phyloP scores from a whole-genome alignment of 2,888 invertebrate genomes.

The Taenaris catops region DNA sequence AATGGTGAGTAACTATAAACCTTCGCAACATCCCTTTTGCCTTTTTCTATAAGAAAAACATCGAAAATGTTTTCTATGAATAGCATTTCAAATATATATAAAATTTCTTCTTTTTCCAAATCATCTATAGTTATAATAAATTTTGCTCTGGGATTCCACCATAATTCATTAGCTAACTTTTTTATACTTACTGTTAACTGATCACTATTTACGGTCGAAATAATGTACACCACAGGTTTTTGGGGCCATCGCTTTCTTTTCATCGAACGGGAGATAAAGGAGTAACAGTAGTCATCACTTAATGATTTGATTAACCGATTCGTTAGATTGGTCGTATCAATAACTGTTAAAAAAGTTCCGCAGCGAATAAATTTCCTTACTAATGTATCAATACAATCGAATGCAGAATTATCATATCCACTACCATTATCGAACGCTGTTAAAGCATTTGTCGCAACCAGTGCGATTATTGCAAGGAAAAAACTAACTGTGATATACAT shows the following conservation, averaged over 20 bases:
- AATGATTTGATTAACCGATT: slow-evolving; percentile 26
- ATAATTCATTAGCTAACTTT: slow-evolving; percentile 31
- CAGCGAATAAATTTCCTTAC: slow-evolving; percentile 10
- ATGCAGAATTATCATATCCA: not conserved
- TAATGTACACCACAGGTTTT: slow-evolving; percentile 37
- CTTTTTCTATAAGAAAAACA: slow-evolving; percentile 33
- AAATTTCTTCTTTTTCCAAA: slow-evolving; percentile 25
- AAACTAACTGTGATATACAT: not conserved
- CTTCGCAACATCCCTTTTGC: slow-evolving; percentile 17
- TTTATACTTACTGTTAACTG: slow-evolving; percentile 31
- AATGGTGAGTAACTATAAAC: slow-evolving; percentile 41
- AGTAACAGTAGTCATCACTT: slow-evolving; percentile 32
- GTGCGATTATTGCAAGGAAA: not conserved
- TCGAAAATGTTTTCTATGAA: slow-evolving; percentile 36
- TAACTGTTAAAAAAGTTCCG: slow-evolving; percentile 6
- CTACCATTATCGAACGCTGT: not conserved
- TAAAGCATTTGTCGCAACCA: slow-evolving; percentile 1
- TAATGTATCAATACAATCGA: slow-evolving; percentile 5
- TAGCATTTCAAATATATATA: slow-evolving; percentile 31
- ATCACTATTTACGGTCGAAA: slow-evolving; percentile 29
- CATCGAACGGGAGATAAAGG: slow-evolving; percentile 31
- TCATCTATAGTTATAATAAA: slow-evolving; percentile 33
- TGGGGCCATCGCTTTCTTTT: slow-evolving; percentile 28
- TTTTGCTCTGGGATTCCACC: slow-evolving; percentile 45
- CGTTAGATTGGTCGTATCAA: slow-evolving; percentile 4